Percentiles rank a stretch among this genome's conserved stretches.
Conservation (phyloP, 2,113 vertebrate species). For the Ursus arctos region DNA sequence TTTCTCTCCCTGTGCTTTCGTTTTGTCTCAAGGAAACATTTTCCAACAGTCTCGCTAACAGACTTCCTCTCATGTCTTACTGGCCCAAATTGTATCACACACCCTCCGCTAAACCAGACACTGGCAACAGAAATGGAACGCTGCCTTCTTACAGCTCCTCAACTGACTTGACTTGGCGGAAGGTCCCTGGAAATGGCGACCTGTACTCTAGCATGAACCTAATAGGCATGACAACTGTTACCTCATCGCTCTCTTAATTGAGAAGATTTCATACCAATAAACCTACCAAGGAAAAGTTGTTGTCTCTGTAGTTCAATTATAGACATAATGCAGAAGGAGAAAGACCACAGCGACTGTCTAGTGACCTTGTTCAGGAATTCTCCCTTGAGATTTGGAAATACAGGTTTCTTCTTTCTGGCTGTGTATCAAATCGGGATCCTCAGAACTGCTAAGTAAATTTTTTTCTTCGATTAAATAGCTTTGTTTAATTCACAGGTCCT, state of each 20-base stretch:
- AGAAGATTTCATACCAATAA: background rate
- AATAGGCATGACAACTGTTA: background rate
- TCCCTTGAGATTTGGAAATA: background rate
- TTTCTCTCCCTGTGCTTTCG: background rate
- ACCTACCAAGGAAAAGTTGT: background rate
- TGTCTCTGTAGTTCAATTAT: background rate
- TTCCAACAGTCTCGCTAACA: background rate
- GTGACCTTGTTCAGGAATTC: background rate
- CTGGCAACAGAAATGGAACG: background rate
- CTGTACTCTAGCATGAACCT: background rate
- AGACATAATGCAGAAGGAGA: background rate
- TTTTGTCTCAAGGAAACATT: background rate
- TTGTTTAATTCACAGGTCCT: background rate
- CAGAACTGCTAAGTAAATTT: background rate
- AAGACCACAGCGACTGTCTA: background rate
- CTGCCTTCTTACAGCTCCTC: background rate
- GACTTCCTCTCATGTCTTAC: background rate
- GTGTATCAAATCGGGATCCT: background rate
- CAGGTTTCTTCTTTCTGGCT: background rate
- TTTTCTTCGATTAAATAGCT: slow-evolving; percentile 1
- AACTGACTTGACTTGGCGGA: background rate
- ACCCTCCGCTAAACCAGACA: background rate
- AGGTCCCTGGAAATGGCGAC: background rate
- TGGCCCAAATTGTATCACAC: background rate
- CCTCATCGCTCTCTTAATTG: background rate